These are phyloP conservation scores for Syrmaticus mikado DNA, from an alignment of 2,113 vertebrate species.

Conservation along the genomic window DNA sequence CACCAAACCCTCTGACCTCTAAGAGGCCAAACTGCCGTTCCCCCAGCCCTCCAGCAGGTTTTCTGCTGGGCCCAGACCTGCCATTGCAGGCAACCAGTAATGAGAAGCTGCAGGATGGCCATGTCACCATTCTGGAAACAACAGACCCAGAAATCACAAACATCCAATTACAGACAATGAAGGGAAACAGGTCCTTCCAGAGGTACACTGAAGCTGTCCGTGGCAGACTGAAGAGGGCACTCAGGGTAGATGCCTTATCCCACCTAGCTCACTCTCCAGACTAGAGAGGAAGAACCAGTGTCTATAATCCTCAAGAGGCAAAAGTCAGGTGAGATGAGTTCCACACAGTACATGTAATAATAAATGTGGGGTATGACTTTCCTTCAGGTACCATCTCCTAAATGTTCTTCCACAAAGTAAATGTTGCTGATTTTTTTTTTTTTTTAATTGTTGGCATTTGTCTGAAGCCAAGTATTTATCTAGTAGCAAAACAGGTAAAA, in stretches of 20 bases:
- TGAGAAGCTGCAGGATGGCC: too few relatives aligned
- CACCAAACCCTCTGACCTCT: background rate
- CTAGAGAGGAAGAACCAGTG: background rate
- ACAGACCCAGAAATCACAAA: background rate
- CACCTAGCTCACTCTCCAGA: background rate
- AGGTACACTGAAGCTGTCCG: background rate
- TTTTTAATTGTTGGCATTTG: background rate
- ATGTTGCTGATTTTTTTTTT: background rate
- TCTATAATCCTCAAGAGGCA: background rate
- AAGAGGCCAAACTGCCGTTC: too few relatives aligned
- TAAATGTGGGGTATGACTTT: background rate
- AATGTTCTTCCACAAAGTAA: background rate
- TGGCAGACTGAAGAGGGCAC: background rate
- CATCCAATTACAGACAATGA: background rate
- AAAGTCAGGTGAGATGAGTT: background rate
- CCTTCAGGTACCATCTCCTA: background rate
- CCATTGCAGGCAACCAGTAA: too few relatives aligned
- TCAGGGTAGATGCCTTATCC: background rate
- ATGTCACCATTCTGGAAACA: too few relatives aligned
- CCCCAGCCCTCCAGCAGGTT: too few relatives aligned
- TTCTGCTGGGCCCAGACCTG: too few relatives aligned
- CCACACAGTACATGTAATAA: background rate
- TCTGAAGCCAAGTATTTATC: conserved; percentile 17
- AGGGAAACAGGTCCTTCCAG: background rate
- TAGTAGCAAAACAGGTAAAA: background rate